Evolutionary conservation across 2,113 vertebrate genomes (phyloP), one percentile per base, ranked within the genome.

Genomic region (Elephantulus edwardii): DNA sequence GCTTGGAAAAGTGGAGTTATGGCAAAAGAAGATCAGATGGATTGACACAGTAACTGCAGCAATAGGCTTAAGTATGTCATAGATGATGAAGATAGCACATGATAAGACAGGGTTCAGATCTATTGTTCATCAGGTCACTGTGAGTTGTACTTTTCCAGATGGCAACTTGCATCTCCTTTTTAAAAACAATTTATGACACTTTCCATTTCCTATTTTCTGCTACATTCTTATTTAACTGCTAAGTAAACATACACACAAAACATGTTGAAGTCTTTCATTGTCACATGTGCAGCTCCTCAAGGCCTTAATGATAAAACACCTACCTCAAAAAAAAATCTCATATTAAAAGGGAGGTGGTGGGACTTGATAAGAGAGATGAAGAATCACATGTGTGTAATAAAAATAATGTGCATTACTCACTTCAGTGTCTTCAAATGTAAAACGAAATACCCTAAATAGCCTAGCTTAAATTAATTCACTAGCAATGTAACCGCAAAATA

Each of bases 191-290:
- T 52, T 54, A 19, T 72, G 82, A 92, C 86, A 20, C 46, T 12
- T 84, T 80, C 72, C n/a, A 58, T 74, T 44, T 58, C 71, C 90
- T 46, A 54, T 84, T 54, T 48, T 86, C 62, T 70, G 60, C 48
- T 72, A 5, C 38, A n/a, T 35, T 77, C 4, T 71, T 56, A 50
- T 86, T 94, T 86, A 92, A 14, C 56, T 68, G 48, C 35, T 86
- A 83, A 82, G 79, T 11, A 75, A 87, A 83, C 24, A 66, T 87
- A 56, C 19, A 56, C 13, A 60, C 56, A 92, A 24, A 88, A 84
- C 54, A 80, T 83, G 9, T 74, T 16, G 13, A 80, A 62, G 16
- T 70, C 22, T 6, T 62, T 88, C 17, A 78, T 9, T 58, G 42
- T 46, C 56, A 42, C 28, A 30, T 33, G 7, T 42, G 10, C 6